phyloP scores from a whole-genome alignment of 2,797 vertebrate species.

The Pangasius mekongensis region DNA sequence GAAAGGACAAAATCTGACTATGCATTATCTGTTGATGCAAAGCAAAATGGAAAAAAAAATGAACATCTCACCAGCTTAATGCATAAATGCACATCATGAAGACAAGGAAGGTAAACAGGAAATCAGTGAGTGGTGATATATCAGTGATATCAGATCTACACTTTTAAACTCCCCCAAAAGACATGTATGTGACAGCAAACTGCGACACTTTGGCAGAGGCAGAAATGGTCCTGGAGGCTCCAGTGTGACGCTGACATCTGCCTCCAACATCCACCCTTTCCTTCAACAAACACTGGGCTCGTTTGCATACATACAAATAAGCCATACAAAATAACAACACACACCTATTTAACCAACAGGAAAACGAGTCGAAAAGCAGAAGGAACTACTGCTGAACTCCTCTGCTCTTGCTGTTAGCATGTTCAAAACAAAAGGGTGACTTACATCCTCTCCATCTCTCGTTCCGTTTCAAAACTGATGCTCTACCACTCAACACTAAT shows the following conservation, averaged over 20 bases:
- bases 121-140: not conserved
- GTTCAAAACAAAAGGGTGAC: slow-evolving; percentile 80
- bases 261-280: slow-evolving; percentile 40
- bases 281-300: slow-evolving; percentile 31
- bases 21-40: not conserved
- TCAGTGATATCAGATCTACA: not conserved
- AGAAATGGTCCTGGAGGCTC: slow-evolving; percentile 18
- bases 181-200: slow-evolving; percentile 22
- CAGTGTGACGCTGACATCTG: slow-evolving; percentile 65
- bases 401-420: slow-evolving; percentile 59
- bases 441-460: slow-evolving; percentile 72
- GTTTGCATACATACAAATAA: not conserved
- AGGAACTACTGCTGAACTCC: slow-evolving; percentile 60
- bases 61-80: not conserved
- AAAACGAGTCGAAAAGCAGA: slow-evolving; percentile 54
- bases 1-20: slow-evolving; percentile 10
- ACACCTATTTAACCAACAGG: slow-evolving; percentile 15
- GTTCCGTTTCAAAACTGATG: slow-evolving; percentile 53
- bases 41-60: not conserved
- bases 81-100: slow-evolving; percentile 4
- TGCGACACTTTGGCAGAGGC: slow-evolving; percentile 46
- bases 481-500: slow-evolving; percentile 51
- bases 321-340: not conserved
- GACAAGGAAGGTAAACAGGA: not conserved
- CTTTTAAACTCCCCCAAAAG: not conserved